Evolutionary conservation across 2,888 invertebrate genomes (phyloP).

Genomic region (Colostygia pectinataria): DNA sequence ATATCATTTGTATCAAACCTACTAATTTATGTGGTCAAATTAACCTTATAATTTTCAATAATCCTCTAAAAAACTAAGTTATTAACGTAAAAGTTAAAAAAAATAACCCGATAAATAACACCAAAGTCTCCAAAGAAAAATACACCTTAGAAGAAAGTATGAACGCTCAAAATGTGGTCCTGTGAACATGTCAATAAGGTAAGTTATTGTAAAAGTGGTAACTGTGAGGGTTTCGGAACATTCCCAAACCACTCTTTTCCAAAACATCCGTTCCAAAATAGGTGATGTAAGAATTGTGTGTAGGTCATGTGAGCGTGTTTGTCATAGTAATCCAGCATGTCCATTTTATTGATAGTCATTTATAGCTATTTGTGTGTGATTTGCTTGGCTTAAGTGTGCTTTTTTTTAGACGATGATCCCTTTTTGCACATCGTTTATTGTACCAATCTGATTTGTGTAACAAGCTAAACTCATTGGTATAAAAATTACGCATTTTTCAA

Average conservation of each 20-base stretch:
- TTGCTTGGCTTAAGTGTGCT: constrained; percentile 45
- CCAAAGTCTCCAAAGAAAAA: too few relatives aligned
- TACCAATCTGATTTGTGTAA: constrained; percentile 10
- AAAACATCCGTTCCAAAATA: too few relatives aligned
- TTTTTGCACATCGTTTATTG: constrained; percentile 35
- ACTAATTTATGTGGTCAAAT: constrained; percentile 11
- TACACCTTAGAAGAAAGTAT: neutral
- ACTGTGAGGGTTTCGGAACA: too few relatives aligned
- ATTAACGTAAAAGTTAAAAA: too few relatives aligned
- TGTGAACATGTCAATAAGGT: neutral
- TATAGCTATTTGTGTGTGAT: constrained; percentile 28
- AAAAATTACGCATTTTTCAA: too few relatives aligned
- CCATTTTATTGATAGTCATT: constrained; percentile 5
- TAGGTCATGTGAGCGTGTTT: neutral
- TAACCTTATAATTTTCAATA: neutral
- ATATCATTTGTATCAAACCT: too few relatives aligned
- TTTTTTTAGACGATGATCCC: constrained; percentile 28
- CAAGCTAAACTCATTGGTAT: constrained; percentile 16
- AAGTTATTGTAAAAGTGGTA: neutral
- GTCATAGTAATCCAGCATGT: neutral
- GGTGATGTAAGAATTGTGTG: too few relatives aligned
- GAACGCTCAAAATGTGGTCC: neutral
- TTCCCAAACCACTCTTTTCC: too few relatives aligned
- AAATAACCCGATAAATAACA: neutral
- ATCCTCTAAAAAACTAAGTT: neutral